Evolutionary conservation across 2,888 invertebrate genomes (phyloP).

Genomic region (Leptarthrus brevirostris): DNA sequence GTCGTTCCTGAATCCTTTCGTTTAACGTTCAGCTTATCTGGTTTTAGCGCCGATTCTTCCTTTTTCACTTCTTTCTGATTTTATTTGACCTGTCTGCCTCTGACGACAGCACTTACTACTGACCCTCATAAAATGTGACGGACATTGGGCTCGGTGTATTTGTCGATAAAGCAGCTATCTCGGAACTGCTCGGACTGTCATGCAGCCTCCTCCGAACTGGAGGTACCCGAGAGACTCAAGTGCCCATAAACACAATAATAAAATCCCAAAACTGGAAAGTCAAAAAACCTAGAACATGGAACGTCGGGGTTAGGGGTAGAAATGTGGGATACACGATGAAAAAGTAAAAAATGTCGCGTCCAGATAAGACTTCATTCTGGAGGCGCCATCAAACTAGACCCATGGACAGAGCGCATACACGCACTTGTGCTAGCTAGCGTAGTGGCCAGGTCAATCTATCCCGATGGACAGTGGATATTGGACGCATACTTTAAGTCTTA

Average conservation of each 20-base stretch:
- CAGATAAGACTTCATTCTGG: slow-evolving; percentile 54
- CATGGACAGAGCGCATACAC: slow-evolving; percentile 1
- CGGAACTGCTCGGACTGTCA: slow-evolving; percentile 23
- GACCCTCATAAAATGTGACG: slow-evolving; percentile 49
- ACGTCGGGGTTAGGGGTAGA: slow-evolving; percentile 23
- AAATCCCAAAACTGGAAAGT: slow-evolving; percentile 29
- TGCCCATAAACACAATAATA: slow-evolving; percentile 40
- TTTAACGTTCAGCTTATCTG: slow-evolving; percentile 26
- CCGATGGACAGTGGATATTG: not conserved
- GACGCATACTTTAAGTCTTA: not conserved
- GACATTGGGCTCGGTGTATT: slow-evolving; percentile 29
- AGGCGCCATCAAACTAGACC: slow-evolving; percentile 55
- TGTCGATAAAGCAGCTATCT: slow-evolving; percentile 3
- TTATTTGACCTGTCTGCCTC: slow-evolving; percentile 43
- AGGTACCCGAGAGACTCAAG: slow-evolving; percentile 10
- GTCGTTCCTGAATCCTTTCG: slow-evolving; percentile 30
- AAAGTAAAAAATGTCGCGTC: slow-evolving; percentile 55
- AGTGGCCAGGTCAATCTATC: not conserved
- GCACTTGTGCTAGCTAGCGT: slow-evolving; percentile 12
- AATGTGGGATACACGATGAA: no score
- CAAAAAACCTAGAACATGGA: not conserved
- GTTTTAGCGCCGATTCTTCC: slow-evolving; percentile 12
- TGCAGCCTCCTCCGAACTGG: not conserved
- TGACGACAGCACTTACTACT: slow-evolving; percentile 49
- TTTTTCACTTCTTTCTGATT: slow-evolving; percentile 30